Evolutionary conservation across 2,888 invertebrate species (phyloP), one percentile per base, ranked within the genome.

Genomic region (Rhogogaster chlorosoma): DNA sequence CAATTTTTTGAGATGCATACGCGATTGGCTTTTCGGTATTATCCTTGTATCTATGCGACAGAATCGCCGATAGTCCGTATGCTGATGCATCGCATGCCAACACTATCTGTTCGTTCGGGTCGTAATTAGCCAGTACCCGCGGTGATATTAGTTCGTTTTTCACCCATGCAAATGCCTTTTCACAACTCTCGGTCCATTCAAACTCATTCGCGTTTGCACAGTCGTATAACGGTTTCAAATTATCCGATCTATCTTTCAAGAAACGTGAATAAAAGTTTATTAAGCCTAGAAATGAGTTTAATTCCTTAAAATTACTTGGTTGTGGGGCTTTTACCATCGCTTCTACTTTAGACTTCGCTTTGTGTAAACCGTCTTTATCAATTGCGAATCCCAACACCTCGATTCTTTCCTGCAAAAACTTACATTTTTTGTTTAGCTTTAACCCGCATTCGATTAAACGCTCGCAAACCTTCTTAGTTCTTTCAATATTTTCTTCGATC

Each of bases 251-350:
- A 75, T 89, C 88, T 78, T 87, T 84, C 5, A 92, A 84, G 86
- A 92, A 92, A 84, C 88, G 88, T 2, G 89, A 86, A 85, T 92
- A 92, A 86, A 91, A 93, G 84, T 91, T 91, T 18, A 90, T 84
- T 38, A 89, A 53, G 9, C 90, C 90, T 22, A 88, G 80, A 85
- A 90, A 89, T 73, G 88, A 87, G 73, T 86, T 86, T 36, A 89
- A 78, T 80, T 88, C 84, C 49, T 87, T 85, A 2, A 85, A 84
- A 85, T 88, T 86, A 29, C 70, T 84, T 18, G 89, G 89, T 57
- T 32, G 49, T 42, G 87, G n/a, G n/a, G n/a, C n/a, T n/a, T n/a
- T n/a, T n/a, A n/a, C n/a, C n/a, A n/a, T n/a, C n/a, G n/a, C n/a
- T n/a, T n/a, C n/a, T n/a, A n/a, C n/a, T n/a, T n/a, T n/a, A n/a